phyloP scores from a whole-genome alignment of 1,140 invertebrate species.

The Amyelois transitella region DNA sequence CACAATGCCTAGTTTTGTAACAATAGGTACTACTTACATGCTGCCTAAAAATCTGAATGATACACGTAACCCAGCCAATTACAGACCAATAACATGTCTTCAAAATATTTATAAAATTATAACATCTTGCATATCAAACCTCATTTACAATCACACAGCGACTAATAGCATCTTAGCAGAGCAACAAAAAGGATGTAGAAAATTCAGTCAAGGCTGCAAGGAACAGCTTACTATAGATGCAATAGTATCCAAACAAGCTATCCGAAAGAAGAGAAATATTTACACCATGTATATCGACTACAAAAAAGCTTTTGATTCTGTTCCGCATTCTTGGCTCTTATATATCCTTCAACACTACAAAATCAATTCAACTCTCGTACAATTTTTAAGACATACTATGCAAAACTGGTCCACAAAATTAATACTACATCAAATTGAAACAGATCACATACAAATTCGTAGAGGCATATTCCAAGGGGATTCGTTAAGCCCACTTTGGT shows the following conservation, averaged over 20 bases:
- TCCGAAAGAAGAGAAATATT: background rate
- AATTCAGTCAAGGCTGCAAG: constrained; percentile 2
- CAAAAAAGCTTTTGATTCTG: constrained; percentile 3
- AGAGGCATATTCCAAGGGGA: constrained; percentile 17
- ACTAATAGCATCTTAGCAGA: background rate
- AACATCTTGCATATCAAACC: background rate
- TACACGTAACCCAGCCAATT: constrained; percentile 8
- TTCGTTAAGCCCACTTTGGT: no score
- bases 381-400: background rate
- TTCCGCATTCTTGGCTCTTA: no score
- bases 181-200: background rate
- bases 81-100: background rate
- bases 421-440: background rate
- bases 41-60: constrained; percentile 12
- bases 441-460: constrained; percentile 7
- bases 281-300: constrained; percentile 3
- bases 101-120: constrained; percentile 1
- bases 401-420: background rate
- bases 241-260: background rate
- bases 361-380: background rate
- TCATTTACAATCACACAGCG: background rate
- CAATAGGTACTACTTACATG: constrained; percentile 11
- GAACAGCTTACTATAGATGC: constrained; percentile 3
- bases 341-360: background rate
- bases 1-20: no score